Percentiles rank a stretch among this genome's conserved stretches.
These are phyloP conservation scores for Nesoenas mayeri DNA, from an alignment of 2,113 vertebrate genomes.

Conservation along the genomic window DNA sequence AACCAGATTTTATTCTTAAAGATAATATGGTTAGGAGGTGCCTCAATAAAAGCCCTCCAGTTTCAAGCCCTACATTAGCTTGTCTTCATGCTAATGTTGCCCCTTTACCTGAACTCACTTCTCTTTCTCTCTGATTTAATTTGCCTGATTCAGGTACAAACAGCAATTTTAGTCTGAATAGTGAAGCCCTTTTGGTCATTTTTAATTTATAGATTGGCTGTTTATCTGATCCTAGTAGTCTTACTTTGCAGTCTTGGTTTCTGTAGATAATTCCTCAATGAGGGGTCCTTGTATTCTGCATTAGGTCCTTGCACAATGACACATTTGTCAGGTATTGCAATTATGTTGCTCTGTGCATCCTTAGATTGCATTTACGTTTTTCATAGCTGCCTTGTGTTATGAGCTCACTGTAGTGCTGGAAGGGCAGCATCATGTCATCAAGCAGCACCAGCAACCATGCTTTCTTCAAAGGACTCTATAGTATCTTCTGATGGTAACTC, in stretches of 20 bases:
- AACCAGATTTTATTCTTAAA: neutral
- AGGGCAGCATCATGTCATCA: rapidly evolving
- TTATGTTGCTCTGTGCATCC: neutral
- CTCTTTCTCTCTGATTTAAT: neutral
- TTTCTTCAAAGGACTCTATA: neutral
- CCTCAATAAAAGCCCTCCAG: neutral
- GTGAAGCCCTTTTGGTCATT: neutral
- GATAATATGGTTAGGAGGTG: neutral
- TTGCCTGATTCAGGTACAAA: neutral
- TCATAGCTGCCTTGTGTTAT: neutral
- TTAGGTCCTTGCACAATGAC: neutral
- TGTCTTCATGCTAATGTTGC: neutral
- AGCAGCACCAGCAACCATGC: neutral
- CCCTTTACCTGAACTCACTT: neutral
- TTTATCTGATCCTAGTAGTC: neutral
- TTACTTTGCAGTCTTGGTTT: neutral
- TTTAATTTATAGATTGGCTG: neutral
- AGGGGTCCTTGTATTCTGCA: neutral
- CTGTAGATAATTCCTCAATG: neutral
- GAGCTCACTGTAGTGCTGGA: neutral
- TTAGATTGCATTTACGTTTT: neutral
- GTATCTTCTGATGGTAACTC: neutral
- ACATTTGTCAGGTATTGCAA: neutral
- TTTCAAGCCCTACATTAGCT: neutral
- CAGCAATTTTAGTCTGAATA: neutral